phyloP scores from a whole-genome alignment of 2,797 vertebrate genomes.

The Peromyscus nudipes region DNA sequence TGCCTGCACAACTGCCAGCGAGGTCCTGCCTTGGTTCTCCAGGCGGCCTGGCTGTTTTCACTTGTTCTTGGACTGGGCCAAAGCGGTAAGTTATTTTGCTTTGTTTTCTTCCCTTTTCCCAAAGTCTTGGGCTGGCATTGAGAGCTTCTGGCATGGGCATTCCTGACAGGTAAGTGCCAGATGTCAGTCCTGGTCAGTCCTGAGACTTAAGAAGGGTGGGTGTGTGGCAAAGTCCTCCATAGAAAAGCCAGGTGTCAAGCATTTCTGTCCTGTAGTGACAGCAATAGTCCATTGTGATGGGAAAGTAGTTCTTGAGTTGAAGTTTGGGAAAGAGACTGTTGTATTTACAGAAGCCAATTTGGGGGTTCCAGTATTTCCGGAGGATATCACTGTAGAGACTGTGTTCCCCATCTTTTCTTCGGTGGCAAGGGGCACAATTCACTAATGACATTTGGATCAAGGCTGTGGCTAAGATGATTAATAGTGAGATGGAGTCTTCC shows the following conservation, averaged over 20 bases:
- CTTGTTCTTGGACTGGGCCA: constrained; percentile 87
- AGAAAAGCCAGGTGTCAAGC: constrained; percentile 63
- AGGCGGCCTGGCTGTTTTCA: constrained; percentile 86
- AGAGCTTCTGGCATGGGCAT: not conserved
- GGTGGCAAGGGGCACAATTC: not conserved
- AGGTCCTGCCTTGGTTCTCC: constrained; percentile 84
- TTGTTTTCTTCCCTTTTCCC: constrained; percentile 53
- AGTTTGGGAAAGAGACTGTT: not conserved
- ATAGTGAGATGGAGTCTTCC: not conserved
- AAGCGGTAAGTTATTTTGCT: constrained; percentile 87
- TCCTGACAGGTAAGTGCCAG: constrained; percentile 50
- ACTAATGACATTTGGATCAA: not conserved
- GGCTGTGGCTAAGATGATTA: constrained; percentile 8
- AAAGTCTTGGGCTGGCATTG: constrained; percentile 16
- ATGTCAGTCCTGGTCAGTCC: not conserved
- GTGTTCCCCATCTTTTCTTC: not conserved
- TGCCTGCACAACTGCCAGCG: constrained; percentile 86
- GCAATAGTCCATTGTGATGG: not conserved
- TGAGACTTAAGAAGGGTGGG: not conserved
- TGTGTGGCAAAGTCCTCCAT: not conserved
- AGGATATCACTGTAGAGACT: not conserved
- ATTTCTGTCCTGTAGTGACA: not conserved
- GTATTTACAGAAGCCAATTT: not conserved
- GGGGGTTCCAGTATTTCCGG: not conserved
- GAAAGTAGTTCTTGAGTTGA: not conserved